Base-by-base conservation (phyloP, 2,113 vertebrate species). In the Fregetta grallaria region DNA sequence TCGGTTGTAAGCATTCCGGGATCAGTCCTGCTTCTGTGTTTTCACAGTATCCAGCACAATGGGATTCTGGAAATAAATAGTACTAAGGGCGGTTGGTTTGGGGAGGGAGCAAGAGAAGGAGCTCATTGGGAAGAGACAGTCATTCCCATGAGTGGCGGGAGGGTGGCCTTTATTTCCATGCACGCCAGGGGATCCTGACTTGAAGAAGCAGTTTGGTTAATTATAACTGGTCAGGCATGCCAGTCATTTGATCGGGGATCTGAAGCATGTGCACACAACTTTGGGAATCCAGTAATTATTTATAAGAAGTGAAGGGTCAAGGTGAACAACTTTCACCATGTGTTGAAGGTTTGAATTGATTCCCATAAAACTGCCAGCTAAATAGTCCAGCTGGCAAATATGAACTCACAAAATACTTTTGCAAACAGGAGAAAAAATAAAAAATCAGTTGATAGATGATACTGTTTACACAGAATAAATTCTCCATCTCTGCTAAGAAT, bases 381-480 rank as follows among this genome's bases (percentile, higher is more conserved):
- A 92, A 79, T 25, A 90, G 62, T 52, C 55, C 89, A 91, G 63
- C 61, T 94, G 88, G 94, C 80, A 92, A 82, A 90, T 58, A 91
- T 9, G 42, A 94, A 91, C 66, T 94, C 53, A 80, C 3, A 8
- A 88, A 94, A 92, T 50, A 79, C 55, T 92, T 92, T 38, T 73
- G 55, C 85, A 92, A 97, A 90, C n/a, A 75, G 21, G 7, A 4
- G 11, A 49, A 55, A 86, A 73, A 67, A 63, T 49, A 36, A 18
- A 68, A 72, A 52, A 40, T 4, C 66, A 52, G 50, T 77, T 94
- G 84, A 90, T 90, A 96, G 89, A 70, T 88, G 38, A 87, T 74
- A 82, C 56, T 92, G 67, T 94, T 96, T 95, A 92, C 71, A 83
- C 0, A 1, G 81, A 96, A 95, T 94, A 97, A 90, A 86, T 96